These are phyloP conservation scores for Tetramorium parvispinum DNA, from an alignment of 1,140 invertebrate genomes.

Conservation along the genomic window DNA sequence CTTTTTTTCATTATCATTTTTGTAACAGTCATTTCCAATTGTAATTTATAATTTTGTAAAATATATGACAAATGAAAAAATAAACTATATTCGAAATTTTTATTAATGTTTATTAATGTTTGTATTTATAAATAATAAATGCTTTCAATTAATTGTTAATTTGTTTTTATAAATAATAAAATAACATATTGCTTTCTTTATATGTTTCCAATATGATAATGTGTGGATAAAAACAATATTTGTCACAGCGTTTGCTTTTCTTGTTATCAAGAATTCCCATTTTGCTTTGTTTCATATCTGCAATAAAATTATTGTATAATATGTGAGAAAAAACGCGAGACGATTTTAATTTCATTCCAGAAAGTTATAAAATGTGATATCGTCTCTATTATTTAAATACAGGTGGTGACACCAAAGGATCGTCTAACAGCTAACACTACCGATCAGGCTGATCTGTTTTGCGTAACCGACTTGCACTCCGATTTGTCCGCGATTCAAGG, in stretches of 20 bases:
- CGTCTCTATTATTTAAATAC: constrained; percentile 10
- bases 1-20: neutral
- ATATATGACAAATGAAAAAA: neutral
- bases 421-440: constrained; percentile 38
- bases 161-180: neutral
- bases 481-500: constrained; percentile 84
- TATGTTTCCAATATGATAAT: neutral
- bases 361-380: neutral
- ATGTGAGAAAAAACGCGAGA: neutral
- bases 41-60: neutral
- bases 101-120: constrained; percentile 14
- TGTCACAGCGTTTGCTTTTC: neutral
- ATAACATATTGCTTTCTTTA: neutral
- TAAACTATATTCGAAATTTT: neutral
- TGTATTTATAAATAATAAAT: neutral
- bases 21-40: neutral
- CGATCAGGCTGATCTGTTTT: constrained; percentile 82
- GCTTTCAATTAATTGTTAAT: neutral
- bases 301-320: neutral
- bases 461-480: constrained; percentile 87
- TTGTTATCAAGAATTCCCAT: neutral
- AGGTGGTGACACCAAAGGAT: constrained; percentile 84
- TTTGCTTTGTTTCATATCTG: neutral
- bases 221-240: neutral
- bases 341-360: neutral